A percentile compares a stretch with the other conserved stretches of the same genome.
Evolutionary conservation across 2,888 invertebrate species (phyloP).

Genomic region (Antitype chi): DNA sequence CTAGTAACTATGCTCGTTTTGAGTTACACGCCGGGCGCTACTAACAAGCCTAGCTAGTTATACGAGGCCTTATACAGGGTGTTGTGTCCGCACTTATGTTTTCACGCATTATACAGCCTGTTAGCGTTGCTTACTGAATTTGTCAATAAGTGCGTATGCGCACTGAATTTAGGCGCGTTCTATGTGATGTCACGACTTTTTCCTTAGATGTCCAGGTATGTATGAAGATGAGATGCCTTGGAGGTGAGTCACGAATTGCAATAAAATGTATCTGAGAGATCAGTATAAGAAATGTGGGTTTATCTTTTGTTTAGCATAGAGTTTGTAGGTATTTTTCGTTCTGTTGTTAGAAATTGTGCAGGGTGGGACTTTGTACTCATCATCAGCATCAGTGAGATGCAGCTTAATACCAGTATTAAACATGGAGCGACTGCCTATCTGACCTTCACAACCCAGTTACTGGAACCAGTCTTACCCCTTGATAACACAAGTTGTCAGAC

Average conservation of each 20-base stretch:
- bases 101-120: conserved; percentile 65
- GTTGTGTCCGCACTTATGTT: conserved; percentile 63
- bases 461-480: too few relatives aligned
- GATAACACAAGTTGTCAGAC: too few relatives aligned
- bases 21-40: conserved; percentile 72
- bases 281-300: conserved; percentile 30
- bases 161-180: conserved; percentile 60
- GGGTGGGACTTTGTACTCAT: background rate
- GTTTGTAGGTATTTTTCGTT: background rate
- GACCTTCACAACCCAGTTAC: too few relatives aligned
- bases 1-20: conserved; percentile 64
- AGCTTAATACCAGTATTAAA: too few relatives aligned
- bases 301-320: conserved; percentile 11
- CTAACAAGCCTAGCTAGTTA: conserved; percentile 76
- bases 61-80: conserved; percentile 69
- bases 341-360: background rate
- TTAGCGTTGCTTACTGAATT: conserved; percentile 66
- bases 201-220: conserved; percentile 55
- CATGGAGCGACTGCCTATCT: too few relatives aligned
- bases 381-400: too few relatives aligned
- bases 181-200: conserved; percentile 63
- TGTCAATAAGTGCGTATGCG: conserved; percentile 63
- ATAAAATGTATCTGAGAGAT: conserved; percentile 55
- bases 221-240: conserved; percentile 55
- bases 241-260: conserved; percentile 51